These are phyloP conservation scores for Sebastes umbrosus DNA, from an alignment of 2,797 vertebrate genomes.

Conservation along the genomic window DNA sequence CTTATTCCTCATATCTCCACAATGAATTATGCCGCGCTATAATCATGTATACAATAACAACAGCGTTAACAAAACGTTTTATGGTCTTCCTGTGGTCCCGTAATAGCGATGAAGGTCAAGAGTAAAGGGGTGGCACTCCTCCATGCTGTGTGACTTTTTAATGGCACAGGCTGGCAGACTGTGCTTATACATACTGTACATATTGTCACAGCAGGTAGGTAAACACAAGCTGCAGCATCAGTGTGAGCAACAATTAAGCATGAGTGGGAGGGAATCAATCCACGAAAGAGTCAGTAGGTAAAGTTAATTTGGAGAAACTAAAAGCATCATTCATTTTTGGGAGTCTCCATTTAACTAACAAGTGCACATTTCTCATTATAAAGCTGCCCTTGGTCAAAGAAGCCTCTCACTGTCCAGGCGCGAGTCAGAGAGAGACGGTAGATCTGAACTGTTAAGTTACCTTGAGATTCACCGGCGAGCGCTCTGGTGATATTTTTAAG, in stretches of 20 bases:
- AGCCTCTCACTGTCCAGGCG: slow-evolving; percentile 3
- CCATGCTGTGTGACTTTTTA: slow-evolving; percentile 37
- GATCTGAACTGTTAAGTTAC: slow-evolving; percentile 59
- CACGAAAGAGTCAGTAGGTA: slow-evolving; percentile 17
- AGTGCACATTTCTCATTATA: slow-evolving; percentile 22
- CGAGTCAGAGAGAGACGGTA: slow-evolving; percentile 14
- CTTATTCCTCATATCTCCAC: slow-evolving; percentile 62
- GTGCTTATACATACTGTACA: slow-evolving; percentile 25
- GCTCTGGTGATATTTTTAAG: slow-evolving; percentile 67
- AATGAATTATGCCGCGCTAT: slow-evolving; percentile 58
- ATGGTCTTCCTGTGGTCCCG: slow-evolving; percentile 40
- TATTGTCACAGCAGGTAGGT: slow-evolving; percentile 30
- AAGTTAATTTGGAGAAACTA: slow-evolving; percentile 29
- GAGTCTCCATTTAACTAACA: slow-evolving; percentile 37
- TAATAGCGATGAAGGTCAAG: slow-evolving; percentile 42
- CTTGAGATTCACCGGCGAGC: slow-evolving; percentile 73
- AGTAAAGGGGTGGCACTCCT: slow-evolving; percentile 23
- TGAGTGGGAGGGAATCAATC: slow-evolving; percentile 14
- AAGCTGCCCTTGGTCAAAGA: slow-evolving; percentile 17
- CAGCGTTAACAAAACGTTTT: slow-evolving; percentile 54
- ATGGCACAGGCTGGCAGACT: slow-evolving; percentile 18
- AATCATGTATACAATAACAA: slow-evolving; percentile 65
- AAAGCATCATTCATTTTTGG: slow-evolving; percentile 3
- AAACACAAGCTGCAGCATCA: slow-evolving; percentile 42
- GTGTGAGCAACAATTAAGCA: slow-evolving; percentile 16